Percentiles rank a stretch among this genome's conserved stretches.
These are phyloP conservation scores for Cephalotes varians DNA, from an alignment of 2,888 invertebrate species.

Conservation along the genomic window DNA sequence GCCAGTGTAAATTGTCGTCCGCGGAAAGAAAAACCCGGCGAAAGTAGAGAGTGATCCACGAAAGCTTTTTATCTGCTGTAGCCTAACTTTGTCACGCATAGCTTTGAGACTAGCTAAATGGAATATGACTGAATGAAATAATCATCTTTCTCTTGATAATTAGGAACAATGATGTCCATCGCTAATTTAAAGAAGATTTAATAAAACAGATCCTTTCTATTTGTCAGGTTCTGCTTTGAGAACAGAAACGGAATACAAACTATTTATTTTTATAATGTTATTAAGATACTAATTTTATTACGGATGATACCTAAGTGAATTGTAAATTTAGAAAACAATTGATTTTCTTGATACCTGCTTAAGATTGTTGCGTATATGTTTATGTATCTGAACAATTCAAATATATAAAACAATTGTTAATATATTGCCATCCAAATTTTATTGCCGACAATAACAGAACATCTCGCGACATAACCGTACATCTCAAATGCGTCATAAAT, in stretches of 20 bases:
- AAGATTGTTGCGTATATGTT: not conserved
- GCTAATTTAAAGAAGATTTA: not conserved
- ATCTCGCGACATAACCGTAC: not conserved
- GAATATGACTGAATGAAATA: not conserved
- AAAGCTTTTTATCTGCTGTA: not conserved
- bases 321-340: not conserved
- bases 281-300: not conserved
- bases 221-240: not conserved
- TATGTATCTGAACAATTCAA: not conserved
- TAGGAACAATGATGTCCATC: not conserved
- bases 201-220: not conserved
- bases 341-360: not conserved
- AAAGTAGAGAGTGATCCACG: not conserved
- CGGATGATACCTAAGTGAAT: not conserved
- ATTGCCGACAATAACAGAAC: not conserved
- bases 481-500: not conserved
- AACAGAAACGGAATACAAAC: not conserved
- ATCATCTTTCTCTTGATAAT: not conserved
- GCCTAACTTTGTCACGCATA: not conserved
- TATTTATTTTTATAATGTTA: not conserved
- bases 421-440: not conserved
- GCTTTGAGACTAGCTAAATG: not conserved
- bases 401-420: constrained; percentile 13
- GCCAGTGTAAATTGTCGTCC: constrained; percentile 23
- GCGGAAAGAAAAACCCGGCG: constrained; percentile 1